Base-by-base conservation (phyloP, 2,797 vertebrate species). In the Anomalospiza imberbis region DNA sequence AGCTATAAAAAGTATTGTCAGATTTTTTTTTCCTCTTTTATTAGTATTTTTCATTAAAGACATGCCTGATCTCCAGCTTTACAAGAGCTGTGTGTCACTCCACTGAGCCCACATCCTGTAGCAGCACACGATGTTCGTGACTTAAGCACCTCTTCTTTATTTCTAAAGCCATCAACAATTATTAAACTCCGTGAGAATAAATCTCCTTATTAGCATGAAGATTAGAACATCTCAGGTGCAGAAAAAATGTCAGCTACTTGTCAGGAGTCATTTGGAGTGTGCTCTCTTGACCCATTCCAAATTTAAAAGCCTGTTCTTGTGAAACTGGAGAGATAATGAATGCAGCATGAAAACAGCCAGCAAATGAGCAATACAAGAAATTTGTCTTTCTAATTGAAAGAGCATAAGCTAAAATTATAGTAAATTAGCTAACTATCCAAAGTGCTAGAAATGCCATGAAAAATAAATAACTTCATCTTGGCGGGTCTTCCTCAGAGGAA, bases 331-430 rank as follows among this genome's bases (percentile, higher is more conserved):
- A 36, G 84, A 80, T 95, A 95, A 97, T 65, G 83, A 97, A 87
- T 72, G 63, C 60, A 50, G 91, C 85, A 83, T n/a, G 62, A 71
- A 94, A 93, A 85, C 67, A 93, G 70, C 40, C 92, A 72, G 68
- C 58, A 96, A 96, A 93, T 89, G 91, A 96, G 95, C 89, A 93
- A 91, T 58, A 31, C 36, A 72, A 71, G 62, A 68, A 93, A 92
- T 94, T 95, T 94, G 88, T 93, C 94, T 93, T 89, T 79, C 89
- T 94, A 95, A 96, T 93, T 96, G 94, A 94, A 95, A 86, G 85
- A 93, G 80, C 83, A 84, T 60, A 91, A 95, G 85, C 74, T 89
- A 87, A 96, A 95, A 94, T 96, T 89, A 87, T 66, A 87, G 78
- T 47, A 70, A 71, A 86, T 96, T 91, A 95, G 50, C 79, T 85